Percentiles rank a stretch among this genome's conserved stretches.
These are phyloP conservation scores for Hylaea fasciaria DNA, from an alignment of 2,888 invertebrate species.

Conservation along the genomic window DNA sequence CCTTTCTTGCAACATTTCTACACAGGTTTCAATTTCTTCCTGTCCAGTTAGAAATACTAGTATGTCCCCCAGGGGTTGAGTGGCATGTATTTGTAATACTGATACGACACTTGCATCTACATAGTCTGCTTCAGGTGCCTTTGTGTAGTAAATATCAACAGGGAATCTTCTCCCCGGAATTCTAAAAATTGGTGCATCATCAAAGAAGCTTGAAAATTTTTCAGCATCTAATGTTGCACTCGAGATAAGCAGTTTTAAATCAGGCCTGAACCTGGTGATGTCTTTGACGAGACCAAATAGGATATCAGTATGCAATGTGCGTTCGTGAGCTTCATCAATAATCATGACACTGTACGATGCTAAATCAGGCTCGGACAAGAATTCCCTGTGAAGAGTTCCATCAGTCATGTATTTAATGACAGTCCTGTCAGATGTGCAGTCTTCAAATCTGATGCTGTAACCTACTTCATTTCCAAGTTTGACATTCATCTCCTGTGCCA, in stretches of 20 bases:
- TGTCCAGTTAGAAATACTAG: constrained; percentile 98
- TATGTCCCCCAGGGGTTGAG: constrained; percentile 97
- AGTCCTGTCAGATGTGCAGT: constrained; percentile 99
- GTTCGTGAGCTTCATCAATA: constrained; percentile 99
- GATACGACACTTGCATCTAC: constrained; percentile 99
- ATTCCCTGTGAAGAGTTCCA: constrained; percentile 98
- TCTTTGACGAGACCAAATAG: constrained; percentile 99
- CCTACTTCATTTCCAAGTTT: constrained; percentile 97
- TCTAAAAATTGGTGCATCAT: constrained; percentile 98
- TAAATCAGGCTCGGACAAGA: constrained; percentile 98
- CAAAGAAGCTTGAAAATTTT: constrained; percentile 99
- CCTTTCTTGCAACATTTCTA: constrained; percentile 95
- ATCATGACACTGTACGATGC: constrained; percentile 99
- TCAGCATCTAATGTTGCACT: constrained; percentile 99
- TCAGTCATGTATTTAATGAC: constrained; percentile 99
- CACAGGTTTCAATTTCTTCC: constrained; percentile 95
- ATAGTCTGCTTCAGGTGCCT: constrained; percentile 99
- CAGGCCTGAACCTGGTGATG: constrained; percentile 95
- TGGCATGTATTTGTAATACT: constrained; percentile 98
- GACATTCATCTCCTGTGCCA: constrained; percentile 98
- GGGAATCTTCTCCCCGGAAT: constrained; percentile 99
- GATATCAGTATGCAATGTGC: constrained; percentile 99
- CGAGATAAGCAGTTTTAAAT: constrained; percentile 98
- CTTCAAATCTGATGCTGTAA: constrained; percentile 98
- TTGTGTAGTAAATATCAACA: constrained; percentile 99